These are phyloP conservation scores for Cathartes aura DNA, from an alignment of 2,113 vertebrate genomes.

Conservation along the genomic window DNA sequence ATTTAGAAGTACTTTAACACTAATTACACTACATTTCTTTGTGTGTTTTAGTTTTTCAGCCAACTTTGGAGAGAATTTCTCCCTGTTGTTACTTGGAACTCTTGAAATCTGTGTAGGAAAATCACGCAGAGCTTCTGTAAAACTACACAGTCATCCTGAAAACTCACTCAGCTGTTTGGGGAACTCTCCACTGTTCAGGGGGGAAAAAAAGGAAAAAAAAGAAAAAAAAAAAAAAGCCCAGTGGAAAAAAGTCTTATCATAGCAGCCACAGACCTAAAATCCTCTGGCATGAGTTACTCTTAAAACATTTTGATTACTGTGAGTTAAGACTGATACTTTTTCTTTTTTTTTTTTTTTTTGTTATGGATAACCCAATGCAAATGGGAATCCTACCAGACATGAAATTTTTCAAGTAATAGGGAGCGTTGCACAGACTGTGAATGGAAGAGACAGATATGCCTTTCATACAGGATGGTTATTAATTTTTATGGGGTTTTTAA, in stretches of 20 bases:
- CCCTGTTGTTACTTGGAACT: not conserved
- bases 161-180: not conserved
- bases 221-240: not conserved
- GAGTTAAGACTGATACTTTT: not conserved
- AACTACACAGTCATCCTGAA: not conserved
- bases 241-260: not conserved
- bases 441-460: not conserved
- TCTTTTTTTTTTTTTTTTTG: not conserved
- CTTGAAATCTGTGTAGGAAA: not conserved
- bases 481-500: not conserved
- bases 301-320: not conserved
- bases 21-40: not conserved
- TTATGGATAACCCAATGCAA: not conserved
- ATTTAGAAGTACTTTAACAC: not conserved
- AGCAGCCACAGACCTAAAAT: not conserved
- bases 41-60: not conserved
- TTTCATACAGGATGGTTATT: not conserved
- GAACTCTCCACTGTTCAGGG: not conserved
- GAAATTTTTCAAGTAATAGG: not conserved
- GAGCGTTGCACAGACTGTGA: not conserved
- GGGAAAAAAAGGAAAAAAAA: rapidly evolving
- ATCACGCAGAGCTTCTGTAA: not conserved
- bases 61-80: not conserved
- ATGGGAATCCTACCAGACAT: not conserved
- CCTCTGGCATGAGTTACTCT: not conserved